These are phyloP conservation scores for Phrynocephalus forsythii DNA, from an alignment of 2,797 vertebrate species.

Conservation along the genomic window DNA sequence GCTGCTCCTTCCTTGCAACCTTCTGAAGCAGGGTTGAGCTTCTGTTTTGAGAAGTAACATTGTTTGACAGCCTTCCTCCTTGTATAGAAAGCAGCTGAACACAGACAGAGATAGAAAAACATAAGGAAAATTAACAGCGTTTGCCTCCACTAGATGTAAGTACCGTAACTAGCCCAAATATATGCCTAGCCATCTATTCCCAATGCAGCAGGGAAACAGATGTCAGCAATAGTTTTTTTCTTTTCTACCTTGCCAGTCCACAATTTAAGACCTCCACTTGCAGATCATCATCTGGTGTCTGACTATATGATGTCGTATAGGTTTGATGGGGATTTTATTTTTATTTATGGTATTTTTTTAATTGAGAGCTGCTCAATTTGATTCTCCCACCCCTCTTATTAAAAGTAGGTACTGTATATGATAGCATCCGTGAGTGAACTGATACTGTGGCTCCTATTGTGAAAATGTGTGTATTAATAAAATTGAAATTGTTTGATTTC, in stretches of 20 bases:
- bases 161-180: background rate
- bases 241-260: background rate
- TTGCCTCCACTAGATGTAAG: background rate
- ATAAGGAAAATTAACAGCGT: background rate
- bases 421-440: background rate
- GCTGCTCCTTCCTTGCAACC: conserved; percentile 10
- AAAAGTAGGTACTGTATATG: background rate
- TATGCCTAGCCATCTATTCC: background rate
- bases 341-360: background rate
- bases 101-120: background rate
- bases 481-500: background rate
- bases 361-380: background rate
- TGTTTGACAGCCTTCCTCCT: conserved; percentile 16
- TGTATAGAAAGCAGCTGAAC: background rate
- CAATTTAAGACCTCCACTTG: background rate
- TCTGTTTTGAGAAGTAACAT: conserved; percentile 27
- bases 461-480: background rate
- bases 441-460: background rate
- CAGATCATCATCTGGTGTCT: background rate
- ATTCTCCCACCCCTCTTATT: background rate
- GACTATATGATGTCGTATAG: background rate
- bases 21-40: conserved; percentile 17
- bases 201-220: background rate
- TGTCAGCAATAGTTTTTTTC: background rate
- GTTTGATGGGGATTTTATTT: background rate